These are phyloP conservation scores for Semibalanus balanoides DNA, from an alignment of 1,140 invertebrate species.

Conservation along the genomic window DNA sequence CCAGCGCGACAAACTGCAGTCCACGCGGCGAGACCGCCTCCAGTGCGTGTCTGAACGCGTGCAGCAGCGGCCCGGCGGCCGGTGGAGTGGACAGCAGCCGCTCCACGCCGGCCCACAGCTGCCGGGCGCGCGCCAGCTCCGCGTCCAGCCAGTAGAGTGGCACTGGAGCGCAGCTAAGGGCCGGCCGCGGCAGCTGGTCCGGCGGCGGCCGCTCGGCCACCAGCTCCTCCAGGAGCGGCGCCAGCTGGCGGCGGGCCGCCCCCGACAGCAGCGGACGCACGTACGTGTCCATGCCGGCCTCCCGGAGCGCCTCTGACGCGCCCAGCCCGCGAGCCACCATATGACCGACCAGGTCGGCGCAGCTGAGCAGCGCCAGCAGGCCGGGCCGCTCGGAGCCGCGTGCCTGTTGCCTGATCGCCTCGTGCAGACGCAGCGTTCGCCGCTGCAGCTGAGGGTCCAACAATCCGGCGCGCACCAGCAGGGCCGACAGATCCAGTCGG, in stretches of 20 bases:
- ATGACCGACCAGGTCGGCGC: neutral
- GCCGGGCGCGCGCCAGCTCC: neutral
- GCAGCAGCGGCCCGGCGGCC: neutral
- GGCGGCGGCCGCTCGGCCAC: neutral
- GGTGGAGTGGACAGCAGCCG: neutral
- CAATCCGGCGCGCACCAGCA: conserved; percentile 40
- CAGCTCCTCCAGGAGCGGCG: neutral
- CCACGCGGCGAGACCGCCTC: neutral
- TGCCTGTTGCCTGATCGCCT: neutral
- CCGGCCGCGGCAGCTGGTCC: neutral
- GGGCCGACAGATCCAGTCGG: conserved; percentile 37
- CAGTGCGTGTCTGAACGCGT: neutral
- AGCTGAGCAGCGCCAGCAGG: neutral
- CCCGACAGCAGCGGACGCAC: neutral
- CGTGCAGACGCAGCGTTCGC: neutral
- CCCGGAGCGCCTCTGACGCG: neutral
- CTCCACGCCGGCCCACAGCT: neutral
- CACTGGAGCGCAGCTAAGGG: neutral
- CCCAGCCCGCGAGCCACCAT: neutral
- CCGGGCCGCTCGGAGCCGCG: too few relatives aligned
- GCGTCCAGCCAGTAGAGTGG: neutral
- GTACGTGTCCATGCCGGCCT: neutral
- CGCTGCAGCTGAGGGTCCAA: conserved; percentile 25
- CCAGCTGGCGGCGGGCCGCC: neutral
- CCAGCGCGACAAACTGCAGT: neutral